phyloP scores from a whole-genome alignment of 1,140 invertebrate genomes.

The Acyrthosiphon pisum region DNA sequence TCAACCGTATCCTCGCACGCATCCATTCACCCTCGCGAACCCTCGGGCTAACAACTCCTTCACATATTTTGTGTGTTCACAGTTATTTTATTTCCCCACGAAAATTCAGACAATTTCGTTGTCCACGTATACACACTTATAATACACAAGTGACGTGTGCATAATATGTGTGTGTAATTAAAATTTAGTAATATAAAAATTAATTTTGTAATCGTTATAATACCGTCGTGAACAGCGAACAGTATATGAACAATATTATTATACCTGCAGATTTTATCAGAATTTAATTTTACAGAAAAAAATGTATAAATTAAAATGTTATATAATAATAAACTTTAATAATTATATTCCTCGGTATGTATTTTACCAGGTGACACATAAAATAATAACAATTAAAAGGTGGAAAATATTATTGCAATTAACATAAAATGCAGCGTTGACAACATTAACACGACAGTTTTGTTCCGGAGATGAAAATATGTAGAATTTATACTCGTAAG shows the following conservation, averaged over 20 bases:
- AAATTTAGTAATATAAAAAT: not conserved
- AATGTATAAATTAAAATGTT: not conserved
- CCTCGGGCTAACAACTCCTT: not conserved
- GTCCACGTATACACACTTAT: not conserved
- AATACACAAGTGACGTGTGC: not conserved
- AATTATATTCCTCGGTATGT: not conserved
- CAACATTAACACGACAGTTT: not conserved
- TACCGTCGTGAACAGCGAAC: not conserved
- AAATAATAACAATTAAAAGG: not conserved
- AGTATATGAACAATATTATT: not conserved
- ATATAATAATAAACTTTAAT: too few species aligned
- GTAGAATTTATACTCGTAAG: not conserved
- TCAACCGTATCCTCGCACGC: not conserved
- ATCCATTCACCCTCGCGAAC: not conserved
- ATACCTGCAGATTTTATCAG: not conserved
- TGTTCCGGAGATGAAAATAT: not conserved
- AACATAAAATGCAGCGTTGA: not conserved
- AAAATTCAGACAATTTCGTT: not conserved
- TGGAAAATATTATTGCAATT: not conserved
- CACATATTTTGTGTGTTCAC: not conserved
- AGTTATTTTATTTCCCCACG: not conserved
- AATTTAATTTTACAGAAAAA: not conserved
- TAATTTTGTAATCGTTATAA: not conserved
- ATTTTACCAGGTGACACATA: not conserved
- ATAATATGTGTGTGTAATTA: not conserved